Conservation (phyloP, 1,140 invertebrate species). For the Probaryconus sp. region DNA sequence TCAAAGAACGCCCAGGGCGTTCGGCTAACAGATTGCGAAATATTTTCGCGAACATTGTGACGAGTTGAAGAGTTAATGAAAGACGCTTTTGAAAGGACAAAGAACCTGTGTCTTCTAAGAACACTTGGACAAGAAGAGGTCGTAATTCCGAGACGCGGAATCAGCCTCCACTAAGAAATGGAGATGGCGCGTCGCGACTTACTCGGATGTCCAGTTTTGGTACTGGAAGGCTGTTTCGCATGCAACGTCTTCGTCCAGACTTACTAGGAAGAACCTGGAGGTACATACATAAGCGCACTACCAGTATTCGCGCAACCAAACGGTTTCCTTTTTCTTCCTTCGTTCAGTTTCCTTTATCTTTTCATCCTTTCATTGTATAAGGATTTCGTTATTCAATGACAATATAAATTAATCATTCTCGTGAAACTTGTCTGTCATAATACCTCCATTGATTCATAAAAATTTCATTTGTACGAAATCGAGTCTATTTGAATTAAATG, state of each 20-base stretch:
- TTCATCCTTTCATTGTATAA: background rate
- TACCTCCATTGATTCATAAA: too few relatives aligned
- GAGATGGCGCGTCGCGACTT: constrained; percentile 11
- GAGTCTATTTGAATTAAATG: too few relatives aligned
- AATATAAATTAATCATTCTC: too few relatives aligned
- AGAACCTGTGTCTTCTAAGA: constrained; percentile 23
- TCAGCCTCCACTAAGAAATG: constrained; percentile 3
- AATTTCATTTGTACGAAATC: too few relatives aligned
- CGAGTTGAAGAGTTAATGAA: background rate
- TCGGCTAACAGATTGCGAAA: background rate
- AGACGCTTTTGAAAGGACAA: background rate
- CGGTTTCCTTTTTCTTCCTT: constrained; percentile 43
- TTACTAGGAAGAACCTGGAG: constrained; percentile 50
- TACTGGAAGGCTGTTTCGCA: constrained; percentile 68
- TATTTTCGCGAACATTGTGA: background rate
- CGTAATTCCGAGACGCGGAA: background rate
- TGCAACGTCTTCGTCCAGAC: constrained; percentile 65
- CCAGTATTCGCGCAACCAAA: constrained; percentile 51
- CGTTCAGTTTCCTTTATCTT: constrained; percentile 8
- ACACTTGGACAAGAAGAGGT: constrained; percentile 32
- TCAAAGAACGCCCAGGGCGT: background rate
- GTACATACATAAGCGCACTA: constrained; percentile 45
- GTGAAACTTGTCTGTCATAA: too few relatives aligned
- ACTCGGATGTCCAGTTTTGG: constrained; percentile 66
- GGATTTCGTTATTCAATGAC: constrained; percentile 32